Percentiles rank a stretch among this genome's conserved stretches.
Conservation (phyloP, 2,113 vertebrate genomes). For the Otus sunia region DNA sequence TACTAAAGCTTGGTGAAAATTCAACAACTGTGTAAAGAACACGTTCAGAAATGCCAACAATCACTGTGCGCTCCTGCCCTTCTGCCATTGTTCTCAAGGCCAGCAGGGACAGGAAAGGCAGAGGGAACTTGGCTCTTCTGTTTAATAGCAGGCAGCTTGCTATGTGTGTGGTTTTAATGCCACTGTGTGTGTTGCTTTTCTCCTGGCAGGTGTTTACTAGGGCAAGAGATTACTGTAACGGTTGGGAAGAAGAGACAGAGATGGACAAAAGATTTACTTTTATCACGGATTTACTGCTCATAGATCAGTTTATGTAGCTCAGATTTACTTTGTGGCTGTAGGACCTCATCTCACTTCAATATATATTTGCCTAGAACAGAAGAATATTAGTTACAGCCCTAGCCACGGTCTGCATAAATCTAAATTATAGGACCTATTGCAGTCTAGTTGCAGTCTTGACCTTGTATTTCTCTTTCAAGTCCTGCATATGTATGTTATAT, state of each 20-base stretch:
- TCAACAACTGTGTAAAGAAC: background rate
- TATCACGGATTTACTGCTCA: background rate
- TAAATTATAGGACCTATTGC: background rate
- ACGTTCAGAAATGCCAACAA: background rate
- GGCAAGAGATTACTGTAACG: background rate
- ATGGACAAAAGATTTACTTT: background rate
- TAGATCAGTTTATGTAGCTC: background rate
- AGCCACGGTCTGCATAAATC: background rate
- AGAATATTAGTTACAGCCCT: background rate
- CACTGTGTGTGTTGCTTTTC: background rate
- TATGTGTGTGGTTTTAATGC: background rate
- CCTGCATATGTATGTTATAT: background rate
- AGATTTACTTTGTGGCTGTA: background rate
- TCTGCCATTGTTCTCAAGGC: background rate
- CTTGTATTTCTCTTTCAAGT: background rate
- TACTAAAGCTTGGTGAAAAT: background rate
- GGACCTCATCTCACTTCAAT: background rate
- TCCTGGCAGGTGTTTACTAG: background rate
- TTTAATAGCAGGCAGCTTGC: background rate
- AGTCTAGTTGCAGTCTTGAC: background rate
- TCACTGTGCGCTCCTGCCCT: fast-evolving
- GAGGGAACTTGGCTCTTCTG: background rate
- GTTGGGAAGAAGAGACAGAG: background rate
- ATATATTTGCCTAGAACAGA: background rate
- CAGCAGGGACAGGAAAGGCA: background rate